Conservation (phyloP, 2,888 invertebrate species). For the Argyra leucocephala region DNA sequence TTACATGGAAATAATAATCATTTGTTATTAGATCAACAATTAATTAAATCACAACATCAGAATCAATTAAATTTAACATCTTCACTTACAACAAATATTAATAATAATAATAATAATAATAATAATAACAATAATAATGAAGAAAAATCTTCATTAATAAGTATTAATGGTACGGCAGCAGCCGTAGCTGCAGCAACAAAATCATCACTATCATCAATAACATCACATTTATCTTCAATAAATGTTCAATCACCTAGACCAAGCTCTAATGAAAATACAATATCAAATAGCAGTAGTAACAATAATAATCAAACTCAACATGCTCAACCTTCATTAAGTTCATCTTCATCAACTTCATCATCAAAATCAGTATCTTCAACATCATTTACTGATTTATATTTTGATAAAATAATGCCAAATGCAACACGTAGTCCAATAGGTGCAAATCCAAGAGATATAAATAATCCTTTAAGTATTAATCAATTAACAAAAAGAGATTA, state of each 20-base stretch:
- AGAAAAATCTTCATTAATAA: background rate
- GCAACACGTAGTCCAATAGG: constrained; percentile 66
- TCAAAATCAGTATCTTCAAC: constrained; percentile 13
- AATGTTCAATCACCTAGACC: constrained; percentile 4
- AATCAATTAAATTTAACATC: background rate
- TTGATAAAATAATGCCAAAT: constrained; percentile 14
- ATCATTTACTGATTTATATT: constrained; percentile 35
- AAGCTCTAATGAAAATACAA: background rate
- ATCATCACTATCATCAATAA: background rate
- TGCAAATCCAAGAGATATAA: constrained; percentile 74
- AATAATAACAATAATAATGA: constrained; percentile 12
- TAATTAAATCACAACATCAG: background rate
- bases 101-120: constrained; percentile 11
- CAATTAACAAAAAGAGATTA: constrained; percentile 63
- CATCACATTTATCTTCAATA: constrained; percentile 1
- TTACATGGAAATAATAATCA: constrained; percentile 13
- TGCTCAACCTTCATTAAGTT: background rate
- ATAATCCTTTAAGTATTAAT: constrained; percentile 81
- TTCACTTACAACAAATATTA: background rate
- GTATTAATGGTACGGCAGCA: background rate
- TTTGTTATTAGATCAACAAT: background rate
- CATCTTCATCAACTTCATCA: background rate
- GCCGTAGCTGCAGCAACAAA: background rate
- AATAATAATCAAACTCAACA: background rate
- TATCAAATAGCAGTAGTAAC: background rate